Evolutionary conservation across 2,113 vertebrate genomes (phyloP), one percentile per base, ranked within the genome.

Genomic region (Lonchura striata): DNA sequence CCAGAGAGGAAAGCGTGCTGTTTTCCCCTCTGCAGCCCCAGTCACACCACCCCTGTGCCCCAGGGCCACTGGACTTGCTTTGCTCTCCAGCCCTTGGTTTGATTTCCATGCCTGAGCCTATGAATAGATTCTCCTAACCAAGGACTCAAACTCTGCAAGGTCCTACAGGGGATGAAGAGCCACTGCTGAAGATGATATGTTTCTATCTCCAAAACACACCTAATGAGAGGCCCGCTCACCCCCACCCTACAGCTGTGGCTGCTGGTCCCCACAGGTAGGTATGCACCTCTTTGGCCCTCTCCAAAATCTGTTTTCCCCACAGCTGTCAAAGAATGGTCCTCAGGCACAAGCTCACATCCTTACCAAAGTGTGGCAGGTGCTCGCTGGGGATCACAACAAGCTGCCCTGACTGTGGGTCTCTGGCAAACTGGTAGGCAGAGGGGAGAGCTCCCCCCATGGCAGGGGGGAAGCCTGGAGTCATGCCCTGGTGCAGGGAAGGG

Each of bases 371-470:
- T 74, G 98, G 98, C 96, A 99, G 97, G 97, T 99, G 99, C 90
- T 99, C 99, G 0, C 99, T 98, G 66, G 99, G 98, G 86, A 99
- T 99, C 96, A 99, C 98, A 44, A 99, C 97, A 42, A 99, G 98
- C 97, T 99, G 99, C 74, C 99, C 99, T 1, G 99, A 99, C 96
- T 99, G 99, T 0, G 99, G 99, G 94, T 99, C 99, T 93, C 99
- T 98, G 86, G 99, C 99, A 94, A 99, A 99, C 98, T 99, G 99
- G 98, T 99, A 99, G 27, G 99, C 97, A 0, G 99, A 98, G 8
- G 99, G 98, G 50, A 99, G 98, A 37, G 99, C 99, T 92, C 98
- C 98, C 27, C 98, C 98, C 95, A 99, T 97, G 71, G 99, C 96
- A 5, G 99, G 98, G 2, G 98, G 98, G 88, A 99, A 99, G 25